Conservation (phyloP, 2,113 vertebrate genomes). For the Serilophus lunatus region DNA sequence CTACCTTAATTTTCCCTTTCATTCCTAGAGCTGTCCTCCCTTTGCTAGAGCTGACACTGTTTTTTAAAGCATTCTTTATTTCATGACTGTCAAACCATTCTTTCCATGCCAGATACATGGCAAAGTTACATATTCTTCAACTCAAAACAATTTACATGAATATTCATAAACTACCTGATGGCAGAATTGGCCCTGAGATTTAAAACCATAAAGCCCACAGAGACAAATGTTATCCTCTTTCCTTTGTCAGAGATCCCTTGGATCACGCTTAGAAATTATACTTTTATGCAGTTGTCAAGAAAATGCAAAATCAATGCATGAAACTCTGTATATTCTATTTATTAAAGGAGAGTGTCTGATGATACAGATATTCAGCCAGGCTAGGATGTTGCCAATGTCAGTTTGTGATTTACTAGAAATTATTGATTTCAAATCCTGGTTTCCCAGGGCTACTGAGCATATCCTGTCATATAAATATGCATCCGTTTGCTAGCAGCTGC, state of each 20-base stretch:
- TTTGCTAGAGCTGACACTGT: background rate
- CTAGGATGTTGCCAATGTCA: slow-evolving; percentile 51
- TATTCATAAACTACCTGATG: slow-evolving; percentile 53
- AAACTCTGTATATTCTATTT: slow-evolving; percentile 11
- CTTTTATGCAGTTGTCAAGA: slow-evolving; percentile 42
- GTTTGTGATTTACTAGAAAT: slow-evolving; percentile 68
- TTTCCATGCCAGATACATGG: slow-evolving; percentile 18
- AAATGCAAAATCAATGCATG: slow-evolving; percentile 21
- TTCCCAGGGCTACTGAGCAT: slow-evolving; percentile 66
- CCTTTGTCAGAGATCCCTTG: slow-evolving; percentile 15
- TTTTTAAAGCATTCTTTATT: slow-evolving; percentile 5
- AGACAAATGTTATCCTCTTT: slow-evolving; percentile 34
- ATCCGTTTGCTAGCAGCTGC: slow-evolving; percentile 37
- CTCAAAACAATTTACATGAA: slow-evolving; percentile 40
- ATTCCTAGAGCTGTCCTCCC: background rate
- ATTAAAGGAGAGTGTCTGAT: slow-evolving; percentile 51
- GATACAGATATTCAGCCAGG: slow-evolving; percentile 61
- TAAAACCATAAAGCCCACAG: slow-evolving; percentile 21
- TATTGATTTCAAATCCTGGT: slow-evolving; percentile 72
- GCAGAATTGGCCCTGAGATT: slow-evolving; percentile 44
- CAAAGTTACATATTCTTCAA: slow-evolving; percentile 21
- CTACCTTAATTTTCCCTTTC: background rate
- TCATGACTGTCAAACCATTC: slow-evolving; percentile 43
- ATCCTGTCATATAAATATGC: slow-evolving; percentile 41
- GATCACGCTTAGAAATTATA: slow-evolving; percentile 16